A percentile compares a stretch with the other conserved stretches of the same genome.
These are phyloP conservation scores for Hirtodrosophila cameraria DNA, from an alignment of 2,888 invertebrate genomes.

Conservation along the genomic window DNA sequence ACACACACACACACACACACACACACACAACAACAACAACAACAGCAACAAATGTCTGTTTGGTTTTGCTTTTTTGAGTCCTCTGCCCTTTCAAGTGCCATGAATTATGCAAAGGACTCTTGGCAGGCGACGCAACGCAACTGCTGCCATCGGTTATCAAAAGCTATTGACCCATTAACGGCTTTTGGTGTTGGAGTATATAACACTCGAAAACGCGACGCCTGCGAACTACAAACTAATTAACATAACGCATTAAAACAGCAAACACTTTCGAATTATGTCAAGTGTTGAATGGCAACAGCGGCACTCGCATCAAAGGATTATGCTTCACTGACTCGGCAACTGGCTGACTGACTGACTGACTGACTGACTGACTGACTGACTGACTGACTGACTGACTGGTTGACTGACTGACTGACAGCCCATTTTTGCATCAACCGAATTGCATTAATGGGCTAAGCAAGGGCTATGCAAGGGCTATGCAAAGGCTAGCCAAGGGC, in stretches of 20 bases:
- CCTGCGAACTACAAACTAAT: conserved; percentile 61
- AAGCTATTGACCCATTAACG: conserved; percentile 78
- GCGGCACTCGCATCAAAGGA: conserved; percentile 65
- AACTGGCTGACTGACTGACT: conserved; percentile 8
- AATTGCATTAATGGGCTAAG: conserved; percentile 40
- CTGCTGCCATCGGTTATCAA: conserved; percentile 49
- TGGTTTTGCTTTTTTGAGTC: not conserved
- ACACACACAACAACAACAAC: too few relatives aligned
- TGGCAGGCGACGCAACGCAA: conserved; percentile 30
- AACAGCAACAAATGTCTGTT: too few relatives aligned
- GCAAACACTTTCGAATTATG: conserved; percentile 72
- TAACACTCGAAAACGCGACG: conserved; percentile 46
- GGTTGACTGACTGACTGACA: conserved; percentile 44
- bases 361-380: conserved; percentile 28
- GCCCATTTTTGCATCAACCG: conserved; percentile 36
- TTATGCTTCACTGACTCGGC: conserved; percentile 33
- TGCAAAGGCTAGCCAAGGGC: too few relatives aligned
- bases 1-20: too few relatives aligned
- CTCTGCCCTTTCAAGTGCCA: conserved; percentile 25
- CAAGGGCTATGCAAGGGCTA: too few relatives aligned
- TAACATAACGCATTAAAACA: conserved; percentile 75
- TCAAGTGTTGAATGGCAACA: conserved; percentile 60
- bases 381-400: conserved; percentile 2
- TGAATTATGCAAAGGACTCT: conserved; percentile 75
- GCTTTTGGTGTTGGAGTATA: conserved; percentile 47